Evolutionary conservation across 2,797 vertebrate species (phyloP).

Genomic region (Pipistrellus nathusii): DNA sequence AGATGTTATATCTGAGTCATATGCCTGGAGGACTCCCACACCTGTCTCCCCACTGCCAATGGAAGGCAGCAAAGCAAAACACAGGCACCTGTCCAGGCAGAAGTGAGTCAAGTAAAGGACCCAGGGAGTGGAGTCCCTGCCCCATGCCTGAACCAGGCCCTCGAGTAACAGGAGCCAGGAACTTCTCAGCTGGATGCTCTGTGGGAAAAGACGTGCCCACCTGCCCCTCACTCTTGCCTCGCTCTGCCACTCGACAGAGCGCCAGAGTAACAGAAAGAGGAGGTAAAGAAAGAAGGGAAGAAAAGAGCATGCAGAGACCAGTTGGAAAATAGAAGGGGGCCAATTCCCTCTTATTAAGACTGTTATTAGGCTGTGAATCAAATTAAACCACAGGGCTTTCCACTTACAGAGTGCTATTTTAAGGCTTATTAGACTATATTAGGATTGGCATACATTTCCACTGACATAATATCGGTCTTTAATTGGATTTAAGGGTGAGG

Average conservation of each 20-base stretch:
- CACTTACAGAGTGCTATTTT: constrained; percentile 90
- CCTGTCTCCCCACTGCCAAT: neutral
- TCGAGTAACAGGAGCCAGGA: neutral
- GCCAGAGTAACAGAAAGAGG: constrained; percentile 45
- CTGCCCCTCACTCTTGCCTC: neutral
- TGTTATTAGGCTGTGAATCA: constrained; percentile 90
- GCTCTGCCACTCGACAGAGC: neutral
- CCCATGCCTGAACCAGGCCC: constrained; percentile 25
- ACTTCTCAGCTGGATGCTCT: neutral
- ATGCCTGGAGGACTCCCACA: neutral
- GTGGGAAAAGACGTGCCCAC: neutral
- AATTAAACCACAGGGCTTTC: constrained; percentile 91
- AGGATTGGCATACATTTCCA: constrained; percentile 92
- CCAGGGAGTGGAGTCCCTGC: constrained; percentile 81
- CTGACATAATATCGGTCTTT: constrained; percentile 90
- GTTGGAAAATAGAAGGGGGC: constrained; percentile 86
- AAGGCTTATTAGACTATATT: constrained; percentile 92
- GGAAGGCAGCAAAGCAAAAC: neutral
- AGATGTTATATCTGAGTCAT: fast-evolving
- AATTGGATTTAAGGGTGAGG: constrained; percentile 91
- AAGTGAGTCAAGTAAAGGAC: neutral
- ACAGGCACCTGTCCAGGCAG: neutral
- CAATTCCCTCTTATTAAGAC: constrained; percentile 88
- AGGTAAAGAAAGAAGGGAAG: constrained; percentile 72
- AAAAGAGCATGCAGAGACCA: constrained; percentile 82